A percentile compares a stretch with the other conserved stretches of the same genome.
These are phyloP conservation scores for Spheniscus humboldti DNA, from an alignment of 2,797 vertebrate genomes.

Conservation along the genomic window DNA sequence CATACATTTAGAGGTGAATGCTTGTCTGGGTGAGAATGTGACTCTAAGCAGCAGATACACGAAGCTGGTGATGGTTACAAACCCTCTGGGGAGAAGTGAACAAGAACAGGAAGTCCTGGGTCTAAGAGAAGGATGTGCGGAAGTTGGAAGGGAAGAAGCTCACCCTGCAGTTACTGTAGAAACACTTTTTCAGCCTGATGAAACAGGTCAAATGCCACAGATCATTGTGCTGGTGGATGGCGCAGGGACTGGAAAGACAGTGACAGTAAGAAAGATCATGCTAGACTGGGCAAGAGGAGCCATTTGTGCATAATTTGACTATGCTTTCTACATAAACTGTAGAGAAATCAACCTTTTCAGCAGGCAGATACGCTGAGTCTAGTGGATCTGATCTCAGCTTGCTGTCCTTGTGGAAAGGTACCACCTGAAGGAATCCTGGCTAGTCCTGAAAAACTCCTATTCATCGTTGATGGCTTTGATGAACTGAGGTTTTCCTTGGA, in stretches of 20 bases:
- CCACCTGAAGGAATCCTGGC: not conserved
- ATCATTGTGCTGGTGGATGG: not conserved
- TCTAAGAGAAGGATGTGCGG: not conserved
- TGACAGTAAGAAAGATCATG: not conserved
- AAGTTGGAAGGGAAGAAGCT: not conserved
- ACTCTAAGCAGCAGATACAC: not conserved
- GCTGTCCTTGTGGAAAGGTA: not conserved
- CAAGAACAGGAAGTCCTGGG: not conserved
- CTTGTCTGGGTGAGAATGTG: not conserved
- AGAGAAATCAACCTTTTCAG: slow-evolving; percentile 43
- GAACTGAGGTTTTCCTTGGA: not conserved
- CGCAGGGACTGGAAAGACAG: not conserved
- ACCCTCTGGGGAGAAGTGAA: not conserved
- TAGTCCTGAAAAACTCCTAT: not conserved
- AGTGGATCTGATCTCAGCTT: not conserved
- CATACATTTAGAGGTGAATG: not conserved
- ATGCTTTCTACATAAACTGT: slow-evolving; percentile 46
- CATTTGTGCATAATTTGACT: not conserved
- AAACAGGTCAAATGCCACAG: not conserved
- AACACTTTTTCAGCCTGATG: not conserved
- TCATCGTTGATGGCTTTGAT: slow-evolving; percentile 22
- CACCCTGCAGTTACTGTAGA: not conserved
- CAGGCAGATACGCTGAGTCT: not conserved
- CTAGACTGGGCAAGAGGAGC: slow-evolving; percentile 46
- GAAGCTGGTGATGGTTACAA: not conserved